Conservation (phyloP, 92 coral and sea anemone genomes). For the Pocillopora meandrina region DNA sequence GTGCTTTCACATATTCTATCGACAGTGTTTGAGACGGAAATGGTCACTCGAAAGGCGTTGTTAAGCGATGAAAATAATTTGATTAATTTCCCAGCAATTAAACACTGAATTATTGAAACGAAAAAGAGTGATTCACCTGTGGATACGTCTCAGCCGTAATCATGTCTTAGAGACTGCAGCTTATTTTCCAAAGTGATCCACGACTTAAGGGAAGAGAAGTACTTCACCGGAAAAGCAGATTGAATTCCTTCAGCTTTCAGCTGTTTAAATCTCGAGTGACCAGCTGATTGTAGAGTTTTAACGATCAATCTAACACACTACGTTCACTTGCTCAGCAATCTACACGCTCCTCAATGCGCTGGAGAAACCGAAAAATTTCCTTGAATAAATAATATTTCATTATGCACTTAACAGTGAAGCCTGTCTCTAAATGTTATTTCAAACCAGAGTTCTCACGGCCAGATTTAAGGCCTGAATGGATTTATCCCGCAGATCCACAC, state of each 20-base stretch:
- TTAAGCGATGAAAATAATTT: too few relatives aligned
- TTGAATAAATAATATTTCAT: background rate
- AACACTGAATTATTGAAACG: background rate
- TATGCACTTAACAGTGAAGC: background rate
- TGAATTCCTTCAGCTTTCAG: background rate
- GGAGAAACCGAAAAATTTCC: background rate
- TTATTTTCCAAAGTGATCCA: background rate
- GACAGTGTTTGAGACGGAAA: background rate
- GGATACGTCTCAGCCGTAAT: conserved; percentile 1
- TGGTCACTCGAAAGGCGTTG: too few relatives aligned
- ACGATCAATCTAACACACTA: background rate
- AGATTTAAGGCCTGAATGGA: background rate
- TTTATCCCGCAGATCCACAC: background rate
- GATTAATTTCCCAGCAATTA: background rate
- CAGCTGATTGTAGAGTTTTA: background rate
- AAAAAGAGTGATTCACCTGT: conserved; percentile 18
- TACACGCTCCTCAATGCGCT: background rate
- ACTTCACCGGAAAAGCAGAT: background rate
- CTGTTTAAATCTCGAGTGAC: background rate
- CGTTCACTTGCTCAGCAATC: background rate
- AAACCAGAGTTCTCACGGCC: conserved; percentile 14
- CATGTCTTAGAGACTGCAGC: background rate
- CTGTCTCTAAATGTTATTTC: background rate
- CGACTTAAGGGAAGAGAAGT: background rate
- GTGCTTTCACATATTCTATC: background rate